Base-by-base conservation (phyloP, 2,888 invertebrate species). In the Apamea crenata region DNA sequence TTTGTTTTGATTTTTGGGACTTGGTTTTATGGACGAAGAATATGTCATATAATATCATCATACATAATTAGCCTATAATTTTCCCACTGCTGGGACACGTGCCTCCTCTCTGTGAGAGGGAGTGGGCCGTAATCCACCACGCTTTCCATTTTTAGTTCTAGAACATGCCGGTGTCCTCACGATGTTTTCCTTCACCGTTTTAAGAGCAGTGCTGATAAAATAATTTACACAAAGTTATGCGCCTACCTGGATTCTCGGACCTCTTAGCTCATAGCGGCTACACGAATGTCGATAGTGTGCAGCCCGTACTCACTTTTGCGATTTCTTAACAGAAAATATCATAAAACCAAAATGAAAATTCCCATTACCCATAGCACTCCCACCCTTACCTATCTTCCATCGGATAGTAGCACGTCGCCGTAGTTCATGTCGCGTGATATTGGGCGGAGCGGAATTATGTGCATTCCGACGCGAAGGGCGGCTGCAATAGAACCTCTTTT, bases 371-470 rank as follows among this genome's bases (percentile, higher is more conserved):
- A 65, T 44, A 81, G 82, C 65, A 68, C 18, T 25, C 56, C 78
- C 36, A 18, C 3, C 88, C 63, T 86, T 53, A 76, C 8, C 40
- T 56, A 68, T 71, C 78, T 76, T 78, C 82, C 74, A 80, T 87
- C 70, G 84, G 84, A 88, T 89, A 89, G 87, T 84, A 87, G 86
- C 89, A 90, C 92, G 90, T 93, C 89, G 88, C 87, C 91, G 89
- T 93, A 91, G 86, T 90, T 91, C 92, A 91, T 92, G 92, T 91
- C 90, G 88, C 81, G 87, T 85, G 91, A 93, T 94, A 94, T 94
- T 94, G 93, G 93, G 90, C 87, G 89, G 78, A 84, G 84, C 85
- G 89, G 90, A 93, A 91, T 93, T 93, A 94, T 93, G 93, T 93
- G 93, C 94, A 94, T 94, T 93, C 94, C 90, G 50, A 83, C 80